Percentiles rank a stretch among this genome's conserved stretches.
These are phyloP conservation scores for Anorthoa munda DNA, from an alignment of 2,888 invertebrate species.

Conservation along the genomic window DNA sequence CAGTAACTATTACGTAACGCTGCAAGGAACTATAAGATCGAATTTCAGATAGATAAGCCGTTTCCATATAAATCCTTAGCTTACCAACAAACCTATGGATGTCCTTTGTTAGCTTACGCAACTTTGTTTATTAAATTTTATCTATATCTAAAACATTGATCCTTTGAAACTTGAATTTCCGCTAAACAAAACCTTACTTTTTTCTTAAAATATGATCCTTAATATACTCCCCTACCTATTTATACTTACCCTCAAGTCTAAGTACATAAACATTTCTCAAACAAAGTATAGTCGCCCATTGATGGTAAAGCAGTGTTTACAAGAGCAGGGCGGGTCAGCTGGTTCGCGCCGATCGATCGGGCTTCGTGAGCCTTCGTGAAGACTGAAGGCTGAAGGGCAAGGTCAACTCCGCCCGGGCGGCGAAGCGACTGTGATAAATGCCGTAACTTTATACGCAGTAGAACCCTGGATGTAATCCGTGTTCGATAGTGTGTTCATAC, in stretches of 20 bases:
- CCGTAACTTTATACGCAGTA: slow-evolving; percentile 69
- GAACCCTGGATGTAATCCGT: slow-evolving; percentile 41
- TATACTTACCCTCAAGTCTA: slow-evolving; percentile 24
- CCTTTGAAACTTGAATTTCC: background rate
- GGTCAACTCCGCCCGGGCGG: slow-evolving; percentile 75
- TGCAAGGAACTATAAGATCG: slow-evolving; percentile 1
- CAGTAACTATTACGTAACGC: slow-evolving; percentile 23
- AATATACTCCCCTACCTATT: slow-evolving; percentile 19
- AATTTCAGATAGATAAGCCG: slow-evolving; percentile 37
- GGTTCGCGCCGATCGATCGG: slow-evolving; percentile 86
- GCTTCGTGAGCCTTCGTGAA: slow-evolving; percentile 66
- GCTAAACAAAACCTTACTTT: background rate
- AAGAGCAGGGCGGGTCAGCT: slow-evolving; percentile 62
- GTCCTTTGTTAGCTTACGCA: background rate
- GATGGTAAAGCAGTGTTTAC: slow-evolving; percentile 68
- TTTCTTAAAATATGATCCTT: slow-evolving; percentile 22
- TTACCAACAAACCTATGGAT: slow-evolving; percentile 9
- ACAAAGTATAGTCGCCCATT: slow-evolving; percentile 62
- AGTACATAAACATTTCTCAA: slow-evolving; percentile 52
- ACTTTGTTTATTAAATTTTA: background rate
- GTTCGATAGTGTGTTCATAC: slow-evolving; percentile 21
- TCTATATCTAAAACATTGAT: background rate
- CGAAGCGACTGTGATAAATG: slow-evolving; percentile 64
- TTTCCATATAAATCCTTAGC: slow-evolving; percentile 10
- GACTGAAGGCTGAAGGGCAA: slow-evolving; percentile 81